Percentiles rank a stretch among this genome's conserved stretches.
phyloP scores from a whole-genome alignment of 2,797 vertebrate genomes.

The Hydrophis major region DNA sequence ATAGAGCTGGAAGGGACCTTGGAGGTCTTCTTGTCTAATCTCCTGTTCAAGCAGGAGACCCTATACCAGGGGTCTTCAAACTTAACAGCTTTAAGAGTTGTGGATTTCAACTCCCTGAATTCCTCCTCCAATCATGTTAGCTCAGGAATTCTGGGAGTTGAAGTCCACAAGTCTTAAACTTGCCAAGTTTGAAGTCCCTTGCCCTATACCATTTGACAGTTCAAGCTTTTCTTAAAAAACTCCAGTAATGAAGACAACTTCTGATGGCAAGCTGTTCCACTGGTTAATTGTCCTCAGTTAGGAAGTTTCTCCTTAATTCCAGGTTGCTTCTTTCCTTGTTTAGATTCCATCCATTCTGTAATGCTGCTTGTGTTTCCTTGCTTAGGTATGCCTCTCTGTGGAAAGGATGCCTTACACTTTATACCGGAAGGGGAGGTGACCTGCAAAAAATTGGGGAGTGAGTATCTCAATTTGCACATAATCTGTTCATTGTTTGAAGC shows the following conservation, averaged over 20 bases:
- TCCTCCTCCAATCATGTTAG: too few species aligned
- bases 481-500: neutral
- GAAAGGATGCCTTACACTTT: slow-evolving; percentile 96
- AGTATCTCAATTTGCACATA: slow-evolving; percentile 66
- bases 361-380: slow-evolving; percentile 7
- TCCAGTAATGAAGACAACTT: neutral
- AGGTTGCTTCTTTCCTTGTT: neutral
- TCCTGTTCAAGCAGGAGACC: neutral
- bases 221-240: neutral
- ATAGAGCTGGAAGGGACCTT: neutral
- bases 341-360: neutral
- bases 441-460: slow-evolving; percentile 99
- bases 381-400: slow-evolving; percentile 94
- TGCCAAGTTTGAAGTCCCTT: too few species aligned
- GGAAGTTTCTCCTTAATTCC: neutral
- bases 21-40: neutral
- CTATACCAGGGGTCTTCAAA: neutral
- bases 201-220: neutral
- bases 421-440: slow-evolving; percentile 95
- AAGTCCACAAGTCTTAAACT: too few species aligned
- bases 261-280: neutral
- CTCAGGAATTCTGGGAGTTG: too few species aligned
- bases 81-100: too few species aligned
- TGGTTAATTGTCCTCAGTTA: neutral
- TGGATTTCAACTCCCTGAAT: too few species aligned